Conservation (phyloP, 2,113 vertebrate genomes). For the Naja naja region DNA sequence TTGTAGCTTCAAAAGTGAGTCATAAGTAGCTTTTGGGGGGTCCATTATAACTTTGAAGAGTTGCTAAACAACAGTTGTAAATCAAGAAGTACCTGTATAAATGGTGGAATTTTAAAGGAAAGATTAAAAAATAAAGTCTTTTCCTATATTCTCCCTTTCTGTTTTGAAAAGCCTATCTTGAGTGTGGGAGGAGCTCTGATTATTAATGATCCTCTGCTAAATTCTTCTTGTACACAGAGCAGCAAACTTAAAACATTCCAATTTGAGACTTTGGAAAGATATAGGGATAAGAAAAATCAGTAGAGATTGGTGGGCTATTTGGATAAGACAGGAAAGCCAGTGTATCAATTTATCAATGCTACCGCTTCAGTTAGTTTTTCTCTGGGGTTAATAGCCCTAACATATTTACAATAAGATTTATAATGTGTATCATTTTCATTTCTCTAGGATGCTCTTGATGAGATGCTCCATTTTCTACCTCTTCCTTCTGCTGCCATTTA, state of each 20-base stretch:
- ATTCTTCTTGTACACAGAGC: not conserved
- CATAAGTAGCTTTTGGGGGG: not conserved
- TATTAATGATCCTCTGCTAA: not conserved
- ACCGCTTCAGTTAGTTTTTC: not conserved
- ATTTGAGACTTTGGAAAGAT: not conserved
- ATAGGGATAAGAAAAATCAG: not conserved
- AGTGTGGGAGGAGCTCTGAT: not conserved
- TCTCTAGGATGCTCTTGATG: slow-evolving; percentile 81
- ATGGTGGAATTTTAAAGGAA: not conserved
- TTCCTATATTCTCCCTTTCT: not conserved
- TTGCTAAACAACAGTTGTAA: not conserved
- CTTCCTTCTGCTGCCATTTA: slow-evolving; percentile 73
- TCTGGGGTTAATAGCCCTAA: not conserved
- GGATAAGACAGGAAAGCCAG: not conserved
- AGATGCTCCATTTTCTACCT: slow-evolving; percentile 54
- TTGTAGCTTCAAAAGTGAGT: not conserved
- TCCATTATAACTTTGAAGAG: not conserved
- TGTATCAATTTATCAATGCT: not conserved
- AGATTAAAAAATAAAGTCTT: too few relatives aligned
- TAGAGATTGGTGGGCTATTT: not conserved
- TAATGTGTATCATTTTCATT: slow-evolving; percentile 21
- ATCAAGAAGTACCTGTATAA: not conserved
- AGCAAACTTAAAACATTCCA: not conserved
- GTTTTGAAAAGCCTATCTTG: not conserved
- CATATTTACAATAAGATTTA: rapidly evolving